Evolutionary conservation across 1,140 invertebrate species (phyloP).

Genomic region (Penaeus japonicus): DNA sequence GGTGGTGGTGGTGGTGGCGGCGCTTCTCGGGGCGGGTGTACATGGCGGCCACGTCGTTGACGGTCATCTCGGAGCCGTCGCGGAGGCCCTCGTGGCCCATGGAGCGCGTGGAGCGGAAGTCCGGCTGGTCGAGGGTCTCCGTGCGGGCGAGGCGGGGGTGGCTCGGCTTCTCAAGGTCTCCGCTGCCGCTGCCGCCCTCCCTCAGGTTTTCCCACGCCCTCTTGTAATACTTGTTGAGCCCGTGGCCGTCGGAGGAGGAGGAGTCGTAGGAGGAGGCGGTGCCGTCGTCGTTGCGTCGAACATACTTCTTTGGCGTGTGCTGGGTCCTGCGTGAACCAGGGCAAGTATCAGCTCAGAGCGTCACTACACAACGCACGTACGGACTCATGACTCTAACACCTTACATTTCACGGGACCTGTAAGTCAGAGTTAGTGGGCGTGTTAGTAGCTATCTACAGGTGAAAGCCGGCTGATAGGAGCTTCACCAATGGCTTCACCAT

Average conservation of each 20-base stretch:
- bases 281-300: slow-evolving; percentile 62
- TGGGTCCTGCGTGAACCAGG: slow-evolving; percentile 60
- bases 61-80: slow-evolving; percentile 82
- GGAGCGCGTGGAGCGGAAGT: slow-evolving; percentile 60
- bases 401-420: slow-evolving; percentile 57
- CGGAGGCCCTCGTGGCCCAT: slow-evolving; percentile 71
- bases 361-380: slow-evolving; percentile 17
- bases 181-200: slow-evolving; percentile 66
- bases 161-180: slow-evolving; percentile 68
- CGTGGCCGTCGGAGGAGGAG: slow-evolving; percentile 75
- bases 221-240: slow-evolving; percentile 85
- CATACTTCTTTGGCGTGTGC: slow-evolving; percentile 60
- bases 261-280: slow-evolving; percentile 67
- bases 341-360: slow-evolving; percentile 23
- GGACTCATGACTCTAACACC: slow-evolving; percentile 50
- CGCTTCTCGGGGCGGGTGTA: slow-evolving; percentile 74
- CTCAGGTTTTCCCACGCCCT: slow-evolving; percentile 92
- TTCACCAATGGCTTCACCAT: neutral
- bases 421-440: slow-evolving; percentile 59
- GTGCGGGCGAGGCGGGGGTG: slow-evolving; percentile 64
- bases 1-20: slow-evolving; percentile 83
- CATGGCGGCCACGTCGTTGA: slow-evolving; percentile 74
- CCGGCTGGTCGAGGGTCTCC: slow-evolving; percentile 70
- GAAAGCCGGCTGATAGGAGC: neutral
- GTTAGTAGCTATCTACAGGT: slow-evolving; percentile 40